phyloP scores from a whole-genome alignment of 2,113 vertebrate genomes.

The Semnornis frantzii region DNA sequence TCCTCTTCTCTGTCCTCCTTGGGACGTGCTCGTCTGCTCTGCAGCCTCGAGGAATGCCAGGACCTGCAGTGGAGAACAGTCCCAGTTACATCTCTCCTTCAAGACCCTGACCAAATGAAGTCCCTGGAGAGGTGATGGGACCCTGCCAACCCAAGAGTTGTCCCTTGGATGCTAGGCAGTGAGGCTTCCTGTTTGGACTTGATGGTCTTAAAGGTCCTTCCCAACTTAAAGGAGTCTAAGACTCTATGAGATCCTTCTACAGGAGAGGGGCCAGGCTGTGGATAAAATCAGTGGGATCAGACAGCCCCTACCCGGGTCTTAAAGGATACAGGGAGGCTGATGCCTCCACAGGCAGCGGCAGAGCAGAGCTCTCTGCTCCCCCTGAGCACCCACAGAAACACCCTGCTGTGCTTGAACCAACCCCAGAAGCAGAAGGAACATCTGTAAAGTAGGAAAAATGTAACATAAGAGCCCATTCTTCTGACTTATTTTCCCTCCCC shows the following conservation, averaged over 20 bases:
- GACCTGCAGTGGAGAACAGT: background rate
- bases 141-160: fast-evolving
- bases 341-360: background rate
- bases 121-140: fast-evolving
- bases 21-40: background rate
- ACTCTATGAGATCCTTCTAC: background rate
- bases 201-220: background rate
- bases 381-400: background rate
- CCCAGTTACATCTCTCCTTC: background rate
- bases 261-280: background rate
- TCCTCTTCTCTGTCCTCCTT: background rate
- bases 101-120: background rate
- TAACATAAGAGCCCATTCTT: background rate
- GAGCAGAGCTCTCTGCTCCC: background rate
- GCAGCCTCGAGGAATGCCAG: background rate
- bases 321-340: background rate
- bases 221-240: background rate
- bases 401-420: fast-evolving
- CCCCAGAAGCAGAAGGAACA: background rate
- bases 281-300: background rate
- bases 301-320: background rate
- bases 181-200: background rate
- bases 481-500: background rate
- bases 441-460: background rate
- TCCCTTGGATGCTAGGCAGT: background rate